Percentiles rank a stretch among this genome's conserved stretches.
Evolutionary conservation across 2,797 vertebrate genomes (phyloP).

Genomic region (Phyllotis vaccarum): DNA sequence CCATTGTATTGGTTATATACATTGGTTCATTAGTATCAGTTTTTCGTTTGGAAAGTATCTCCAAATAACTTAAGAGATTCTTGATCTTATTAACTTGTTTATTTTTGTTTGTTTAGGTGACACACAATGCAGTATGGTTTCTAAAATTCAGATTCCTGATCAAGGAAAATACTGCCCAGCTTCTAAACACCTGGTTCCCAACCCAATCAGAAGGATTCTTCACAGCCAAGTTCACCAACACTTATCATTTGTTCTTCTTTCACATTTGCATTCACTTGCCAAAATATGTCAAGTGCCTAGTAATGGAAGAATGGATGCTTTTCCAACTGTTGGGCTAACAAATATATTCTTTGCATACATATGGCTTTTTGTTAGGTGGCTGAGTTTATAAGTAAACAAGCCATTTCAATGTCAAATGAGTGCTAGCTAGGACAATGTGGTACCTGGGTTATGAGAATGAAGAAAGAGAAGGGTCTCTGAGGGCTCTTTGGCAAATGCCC

Average conservation of each 20-base stretch:
- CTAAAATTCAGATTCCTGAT: not conserved
- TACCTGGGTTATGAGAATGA: not conserved
- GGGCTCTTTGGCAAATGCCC: slow-evolving; percentile 34
- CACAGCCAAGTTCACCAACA: not conserved
- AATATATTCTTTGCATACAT: not conserved
- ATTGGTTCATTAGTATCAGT: not conserved
- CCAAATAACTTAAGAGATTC: not conserved
- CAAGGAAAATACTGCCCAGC: not conserved
- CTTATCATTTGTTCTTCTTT: not conserved
- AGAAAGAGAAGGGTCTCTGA: not conserved
- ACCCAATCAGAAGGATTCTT: not conserved
- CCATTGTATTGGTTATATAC: not conserved
- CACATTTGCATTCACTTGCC: not conserved
- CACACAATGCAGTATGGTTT: not conserved
- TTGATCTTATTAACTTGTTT: not conserved
- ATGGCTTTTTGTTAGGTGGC: not conserved
- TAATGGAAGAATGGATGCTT: not conserved
- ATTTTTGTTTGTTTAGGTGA: slow-evolving; percentile 20
- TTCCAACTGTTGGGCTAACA: not conserved
- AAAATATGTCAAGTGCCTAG: not conserved
- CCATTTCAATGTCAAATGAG: not conserved
- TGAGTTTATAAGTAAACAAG: not conserved
- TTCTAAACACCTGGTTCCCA: not conserved
- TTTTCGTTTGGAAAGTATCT: slow-evolving; percentile 33
- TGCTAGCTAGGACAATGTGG: not conserved